phyloP scores from a whole-genome alignment of 2,797 vertebrate species.

The Furcifer pardalis region DNA sequence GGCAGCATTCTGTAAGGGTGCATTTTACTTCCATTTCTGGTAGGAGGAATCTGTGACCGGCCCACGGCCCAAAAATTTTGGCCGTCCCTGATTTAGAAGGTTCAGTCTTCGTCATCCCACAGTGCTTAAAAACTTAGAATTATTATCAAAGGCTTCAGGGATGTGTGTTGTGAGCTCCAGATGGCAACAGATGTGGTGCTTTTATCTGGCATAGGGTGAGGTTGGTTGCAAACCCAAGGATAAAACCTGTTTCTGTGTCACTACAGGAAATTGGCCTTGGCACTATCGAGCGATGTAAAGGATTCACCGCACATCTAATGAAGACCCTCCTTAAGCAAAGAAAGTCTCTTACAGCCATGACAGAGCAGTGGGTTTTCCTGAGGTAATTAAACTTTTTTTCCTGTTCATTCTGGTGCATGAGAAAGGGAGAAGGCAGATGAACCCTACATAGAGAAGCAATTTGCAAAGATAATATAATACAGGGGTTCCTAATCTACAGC shows the following conservation, averaged over 20 bases:
- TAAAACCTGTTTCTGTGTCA: neutral
- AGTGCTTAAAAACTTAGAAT: neutral
- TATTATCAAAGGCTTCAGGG: neutral
- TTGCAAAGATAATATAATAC: neutral
- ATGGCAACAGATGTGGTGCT: no score
- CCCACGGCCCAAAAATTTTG: no score
- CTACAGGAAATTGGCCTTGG: conserved; percentile 88
- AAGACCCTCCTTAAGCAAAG: conserved; percentile 88
- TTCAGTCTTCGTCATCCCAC: neutral
- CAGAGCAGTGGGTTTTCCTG: conserved; percentile 87
- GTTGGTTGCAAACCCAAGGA: neutral
- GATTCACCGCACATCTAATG: conserved; percentile 92
- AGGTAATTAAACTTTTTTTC: conserved; percentile 77
- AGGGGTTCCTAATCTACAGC: no score
- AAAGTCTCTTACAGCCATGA: conserved; percentile 81
- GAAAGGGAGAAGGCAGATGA: neutral
- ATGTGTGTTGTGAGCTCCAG: no score
- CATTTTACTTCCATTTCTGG: no score
- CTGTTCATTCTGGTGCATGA: neutral
- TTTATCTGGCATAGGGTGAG: no score
- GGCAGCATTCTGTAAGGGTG: no score
- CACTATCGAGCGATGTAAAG: conserved; percentile 88
- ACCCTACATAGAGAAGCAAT: neutral
- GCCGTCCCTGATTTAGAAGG: no score
- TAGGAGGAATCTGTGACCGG: no score